A percentile compares a stretch with the other conserved stretches of the same genome.
Evolutionary conservation across 2,797 vertebrate species (phyloP).

Genomic region (Sebastes baramenuke): DNA sequence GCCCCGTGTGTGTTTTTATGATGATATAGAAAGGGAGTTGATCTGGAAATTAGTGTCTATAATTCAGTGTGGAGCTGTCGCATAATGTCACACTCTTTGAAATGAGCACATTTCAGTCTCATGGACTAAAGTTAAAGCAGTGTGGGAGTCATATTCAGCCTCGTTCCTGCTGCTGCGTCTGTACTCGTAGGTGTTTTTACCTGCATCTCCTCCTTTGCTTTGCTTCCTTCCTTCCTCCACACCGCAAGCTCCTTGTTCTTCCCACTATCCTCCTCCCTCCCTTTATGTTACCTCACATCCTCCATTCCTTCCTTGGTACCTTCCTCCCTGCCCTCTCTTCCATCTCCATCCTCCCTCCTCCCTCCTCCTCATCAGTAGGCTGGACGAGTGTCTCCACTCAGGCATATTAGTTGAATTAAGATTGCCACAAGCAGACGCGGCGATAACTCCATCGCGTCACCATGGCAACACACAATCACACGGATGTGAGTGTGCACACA

Average conservation of each 20-base stretch:
- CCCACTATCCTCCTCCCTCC: neutral
- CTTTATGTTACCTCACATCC: neutral
- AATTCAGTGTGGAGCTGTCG: neutral
- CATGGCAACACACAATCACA: slow-evolving; percentile 35
- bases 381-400: slow-evolving; percentile 34
- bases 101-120: neutral
- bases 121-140: neutral
- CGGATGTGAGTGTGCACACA: neutral
- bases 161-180: neutral
- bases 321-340: neutral
- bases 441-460: neutral
- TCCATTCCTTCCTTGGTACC: neutral
- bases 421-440: slow-evolving; percentile 29
- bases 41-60: neutral
- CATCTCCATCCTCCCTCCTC: neutral
- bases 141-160: neutral
- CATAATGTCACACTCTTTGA: neutral
- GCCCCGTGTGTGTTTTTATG: neutral
- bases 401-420: slow-evolving; percentile 59
- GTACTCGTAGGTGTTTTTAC: neutral
- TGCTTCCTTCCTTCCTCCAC: neutral
- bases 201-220: neutral
- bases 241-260: neutral
- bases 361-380: slow-evolving; percentile 15
- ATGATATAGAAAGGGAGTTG: neutral